Base-by-base conservation (phyloP, 1,140 invertebrate species). In the Galleria mellonella region DNA sequence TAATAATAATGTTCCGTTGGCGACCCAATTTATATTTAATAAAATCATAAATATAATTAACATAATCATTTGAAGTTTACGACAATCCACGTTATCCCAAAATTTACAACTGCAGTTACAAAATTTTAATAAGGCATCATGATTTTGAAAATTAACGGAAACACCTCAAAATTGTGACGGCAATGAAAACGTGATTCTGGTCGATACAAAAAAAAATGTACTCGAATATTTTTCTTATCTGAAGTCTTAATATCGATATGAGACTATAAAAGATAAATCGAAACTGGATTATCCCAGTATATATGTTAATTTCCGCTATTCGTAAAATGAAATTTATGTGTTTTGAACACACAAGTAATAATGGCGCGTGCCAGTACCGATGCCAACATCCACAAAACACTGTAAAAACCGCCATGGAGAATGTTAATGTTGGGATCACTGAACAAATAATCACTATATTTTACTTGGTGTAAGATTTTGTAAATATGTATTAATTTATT, bases 241-340 rank as follows among this genome's bases (percentile, higher is more conserved):
- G 32, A 38, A 31, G 40, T 50, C 50, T 54, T 35, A 45, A 49
- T 43, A 37, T 15, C 14, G 35, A 15, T 15, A 11, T 27, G 10
- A 15, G 38, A 23, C 28, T 17, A 47, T 57, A 51, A 62, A 49
- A 44, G 17, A 43, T 14, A 45, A 46, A 28, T 29, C 32, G 42
- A 36, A 50, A 40, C 42, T 49, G 48, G 38, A 51, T 62, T 54
- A 49, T 12, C 15, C 46, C 17, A 38, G 37, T 32, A 13, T 40
- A 45, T 14, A 47, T 27, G 28, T 47, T 42, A 47, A 51, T 45
- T 47, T 15, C 17, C 41, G 41, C 14, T 15, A 32, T 27, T 43
- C 31, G 23, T 32, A 15, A 35, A 15, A 37, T 0, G 1, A 35
- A 10, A 32, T 35, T 45, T 45, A 45, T 45, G 43, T 1, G 14